Conservation (phyloP, 2,797 vertebrate genomes). For the Scarus forsteni region DNA sequence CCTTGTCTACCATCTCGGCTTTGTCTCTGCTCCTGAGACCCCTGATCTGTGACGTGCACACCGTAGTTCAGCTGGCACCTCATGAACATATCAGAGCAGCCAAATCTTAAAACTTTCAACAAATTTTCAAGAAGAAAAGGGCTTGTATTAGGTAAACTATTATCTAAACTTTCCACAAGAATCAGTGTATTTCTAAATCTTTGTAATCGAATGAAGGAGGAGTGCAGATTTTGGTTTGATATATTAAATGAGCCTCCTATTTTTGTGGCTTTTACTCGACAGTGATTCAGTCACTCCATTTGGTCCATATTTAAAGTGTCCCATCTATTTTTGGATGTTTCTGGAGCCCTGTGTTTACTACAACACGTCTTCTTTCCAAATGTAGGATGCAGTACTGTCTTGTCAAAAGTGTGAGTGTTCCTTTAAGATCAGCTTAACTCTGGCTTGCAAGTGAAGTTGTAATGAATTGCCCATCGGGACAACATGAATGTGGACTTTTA, state of each 20-base stretch:
- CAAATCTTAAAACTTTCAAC: too few relatives aligned
- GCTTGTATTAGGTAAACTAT: neutral
- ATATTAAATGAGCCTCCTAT: neutral
- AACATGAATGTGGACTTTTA: neutral
- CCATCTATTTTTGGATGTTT: neutral
- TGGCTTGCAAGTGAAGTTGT: neutral
- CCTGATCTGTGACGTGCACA: too few relatives aligned
- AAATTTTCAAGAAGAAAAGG: too few relatives aligned
- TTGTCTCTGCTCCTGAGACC: too few relatives aligned
- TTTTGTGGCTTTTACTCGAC: neutral
- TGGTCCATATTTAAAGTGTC: neutral
- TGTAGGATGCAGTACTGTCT: neutral
- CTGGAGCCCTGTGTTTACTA: neutral
- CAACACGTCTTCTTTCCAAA: too few relatives aligned
- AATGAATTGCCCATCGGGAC: neutral
- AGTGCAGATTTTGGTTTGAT: neutral
- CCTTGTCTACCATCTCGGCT: too few relatives aligned
- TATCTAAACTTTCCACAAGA: neutral
- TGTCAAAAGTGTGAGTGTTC: neutral
- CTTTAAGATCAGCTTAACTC: neutral
- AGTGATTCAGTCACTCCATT: too few relatives aligned
- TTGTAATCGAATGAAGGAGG: neutral
- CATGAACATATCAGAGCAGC: too few relatives aligned
- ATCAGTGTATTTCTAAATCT: neutral
- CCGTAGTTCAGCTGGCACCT: too few relatives aligned